Evolutionary conservation across 1,140 invertebrate genomes (phyloP), one percentile per base, ranked within the genome.

Genomic region (Manduca sexta): DNA sequence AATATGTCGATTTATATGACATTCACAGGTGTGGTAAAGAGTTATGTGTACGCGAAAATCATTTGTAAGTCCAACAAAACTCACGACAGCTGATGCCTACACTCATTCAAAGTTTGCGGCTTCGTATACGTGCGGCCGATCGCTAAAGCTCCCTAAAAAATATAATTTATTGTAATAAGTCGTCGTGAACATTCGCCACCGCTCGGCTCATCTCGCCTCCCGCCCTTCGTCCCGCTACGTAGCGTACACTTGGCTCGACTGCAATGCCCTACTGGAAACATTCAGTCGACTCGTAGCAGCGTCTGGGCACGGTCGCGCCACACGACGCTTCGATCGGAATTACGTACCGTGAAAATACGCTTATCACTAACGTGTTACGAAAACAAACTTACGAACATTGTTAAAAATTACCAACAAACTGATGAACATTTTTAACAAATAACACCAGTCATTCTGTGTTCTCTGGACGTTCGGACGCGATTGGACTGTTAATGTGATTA

Each of bases 121-220:
- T 58, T 42, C 47, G 49, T 43, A 68, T 69, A 74, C 68, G 62
- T 60, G 64, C 61, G 66, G 61, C 57, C 67, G 67, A 81, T 76
- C 65, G 70, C 63, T 74, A 76, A 82, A 82, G 77, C 74, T 76
- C 57, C 62, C 65, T 70, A 79, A 82, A 80, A 79, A 80, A 82
- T 67, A 61, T 80, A 78, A 84, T 82, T 82, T 84, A 83, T 84
- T 83, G 74, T 84, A 84, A 83, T 82, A 82, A 81, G 72, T 78
- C 78, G 58, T 84, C 81, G 81, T 80, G 79, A 79, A 72, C 73
- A 72, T 70, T 83, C 81, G 77, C 79, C 73, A 73, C 71, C 57
- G 66, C 62, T 84, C 81, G 81, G 72, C 61, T 69, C 70, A 69
- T 74, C 70, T 60, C 60, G 56, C 52, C 68, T 69, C 64, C 41